Percentiles rank a stretch among this genome's conserved stretches.
Conservation (phyloP, 1,140 invertebrate genomes). For the Bombus huntii region DNA sequence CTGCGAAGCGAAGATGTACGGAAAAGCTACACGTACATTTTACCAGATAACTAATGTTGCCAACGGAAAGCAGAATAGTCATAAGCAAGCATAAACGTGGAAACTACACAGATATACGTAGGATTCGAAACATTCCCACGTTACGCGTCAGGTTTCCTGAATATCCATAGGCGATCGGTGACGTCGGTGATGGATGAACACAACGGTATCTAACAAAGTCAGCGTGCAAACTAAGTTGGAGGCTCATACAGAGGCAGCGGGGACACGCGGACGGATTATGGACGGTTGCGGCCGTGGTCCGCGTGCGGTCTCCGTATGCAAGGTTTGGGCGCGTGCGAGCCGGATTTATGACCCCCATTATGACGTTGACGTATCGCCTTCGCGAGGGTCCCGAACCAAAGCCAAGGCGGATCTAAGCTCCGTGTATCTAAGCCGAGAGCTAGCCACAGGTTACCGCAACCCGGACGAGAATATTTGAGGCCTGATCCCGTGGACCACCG, state of each 20-base stretch:
- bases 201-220: constrained; percentile 64
- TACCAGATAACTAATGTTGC: no score
- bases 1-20: no score
- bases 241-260: constrained; percentile 7
- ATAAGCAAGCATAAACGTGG: neutral
- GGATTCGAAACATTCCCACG: constrained; percentile 30
- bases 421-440: constrained; percentile 73
- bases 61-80: neutral
- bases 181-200: constrained; percentile 51
- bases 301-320: constrained; percentile 59
- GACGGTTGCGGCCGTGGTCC: constrained; percentile 63
- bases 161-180: neutral
- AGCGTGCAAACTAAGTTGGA: constrained; percentile 63
- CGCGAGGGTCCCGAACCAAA: constrained; percentile 72
- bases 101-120: neutral
- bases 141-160: neutral
- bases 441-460: constrained; percentile 73
- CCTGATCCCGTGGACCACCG: constrained; percentile 72
- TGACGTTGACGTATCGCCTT: constrained; percentile 77
- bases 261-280: constrained; percentile 59
- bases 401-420: constrained; percentile 70
- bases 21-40: neutral
- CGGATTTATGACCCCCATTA: constrained; percentile 77
- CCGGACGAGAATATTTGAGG: constrained; percentile 71
- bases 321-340: constrained; percentile 72